Evolutionary conservation across 2,113 vertebrate genomes (phyloP), one percentile per base, ranked within the genome.

Genomic region (Gnathonemus longibarbis): DNA sequence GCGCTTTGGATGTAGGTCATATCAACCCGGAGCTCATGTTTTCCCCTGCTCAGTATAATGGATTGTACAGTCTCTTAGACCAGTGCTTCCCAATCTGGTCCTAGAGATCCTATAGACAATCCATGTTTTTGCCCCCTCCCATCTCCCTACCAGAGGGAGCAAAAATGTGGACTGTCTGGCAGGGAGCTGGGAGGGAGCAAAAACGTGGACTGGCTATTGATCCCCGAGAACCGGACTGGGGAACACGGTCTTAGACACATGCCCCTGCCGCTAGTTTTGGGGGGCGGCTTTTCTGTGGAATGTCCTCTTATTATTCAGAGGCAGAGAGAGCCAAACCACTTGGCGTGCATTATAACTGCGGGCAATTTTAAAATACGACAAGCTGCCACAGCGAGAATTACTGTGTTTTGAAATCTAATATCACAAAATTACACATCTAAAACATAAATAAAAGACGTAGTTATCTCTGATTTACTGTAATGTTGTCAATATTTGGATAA

Each of bases 351-450:
- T 84, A 42, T 46, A 39, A 84, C 42, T 84, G 42, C 35, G 42
- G 39, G 80, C 80, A 45, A 84, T 84, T 45, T 45, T 84, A 42
- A 31, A 21, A 46, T 46, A 27, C 42, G 13, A 84, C 42, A 46
- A 24, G 15, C 80, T 84, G 39, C 42, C 39, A 31, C 62, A 46
- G 80, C 8, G 6, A 84, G 80, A 84, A 84, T 84, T 45, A 21
- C 42, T 45, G 80, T 84, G 21, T 84, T 84, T 84, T 84, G 42
- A 84, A 84, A 84, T 7, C 21, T 84, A 42, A 84, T 84, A 46
- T 84, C 80, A 19, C 80, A 84, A 46, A 39, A 84, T 84, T 84
- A 46, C 80, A 84, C 90, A 50, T 84, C 50, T 89, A 7, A 87
- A 88, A 84, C 19, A 84, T 46, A 84, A 84, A 84, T 39, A 46